phyloP scores from a whole-genome alignment of 1,140 invertebrate species.

The Lamellibrachia luymesi region DNA sequence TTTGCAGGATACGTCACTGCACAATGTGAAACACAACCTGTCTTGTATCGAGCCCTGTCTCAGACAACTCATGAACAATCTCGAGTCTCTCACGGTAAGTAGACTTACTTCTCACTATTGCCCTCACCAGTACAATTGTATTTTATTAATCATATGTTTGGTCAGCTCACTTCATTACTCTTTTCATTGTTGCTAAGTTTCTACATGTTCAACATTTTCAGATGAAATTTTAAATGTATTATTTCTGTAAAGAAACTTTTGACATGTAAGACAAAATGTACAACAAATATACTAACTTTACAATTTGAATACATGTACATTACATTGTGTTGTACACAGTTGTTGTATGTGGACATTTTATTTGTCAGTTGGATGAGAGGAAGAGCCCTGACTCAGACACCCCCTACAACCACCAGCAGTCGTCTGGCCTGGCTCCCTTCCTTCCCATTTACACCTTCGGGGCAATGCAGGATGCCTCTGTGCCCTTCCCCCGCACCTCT shows the following conservation, averaged over 20 bases:
- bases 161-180: no score
- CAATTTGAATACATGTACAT: background rate
- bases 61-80: slow-evolving; percentile 67
- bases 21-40: slow-evolving; percentile 73
- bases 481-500: slow-evolving; percentile 90
- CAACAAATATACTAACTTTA: background rate
- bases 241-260: background rate
- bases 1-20: slow-evolving; percentile 71
- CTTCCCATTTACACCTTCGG: slow-evolving; percentile 17
- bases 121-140: background rate
- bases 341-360: background rate
- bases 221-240: background rate
- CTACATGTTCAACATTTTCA: no score
- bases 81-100: slow-evolving; percentile 59
- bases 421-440: slow-evolving; percentile 24
- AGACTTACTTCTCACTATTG: background rate
- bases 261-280: background rate
- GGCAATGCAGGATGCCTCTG: slow-evolving; percentile 63
- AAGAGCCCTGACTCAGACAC: slow-evolving; percentile 41
- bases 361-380: slow-evolving; percentile 35
- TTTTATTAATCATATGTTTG: background rate
- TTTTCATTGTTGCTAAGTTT: no score
- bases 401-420: slow-evolving; percentile 31
- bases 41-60: slow-evolving; percentile 79
- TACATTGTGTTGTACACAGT: background rate